Evolutionary conservation across 2,888 invertebrate species (phyloP).

Genomic region (Portevinia maculata): DNA sequence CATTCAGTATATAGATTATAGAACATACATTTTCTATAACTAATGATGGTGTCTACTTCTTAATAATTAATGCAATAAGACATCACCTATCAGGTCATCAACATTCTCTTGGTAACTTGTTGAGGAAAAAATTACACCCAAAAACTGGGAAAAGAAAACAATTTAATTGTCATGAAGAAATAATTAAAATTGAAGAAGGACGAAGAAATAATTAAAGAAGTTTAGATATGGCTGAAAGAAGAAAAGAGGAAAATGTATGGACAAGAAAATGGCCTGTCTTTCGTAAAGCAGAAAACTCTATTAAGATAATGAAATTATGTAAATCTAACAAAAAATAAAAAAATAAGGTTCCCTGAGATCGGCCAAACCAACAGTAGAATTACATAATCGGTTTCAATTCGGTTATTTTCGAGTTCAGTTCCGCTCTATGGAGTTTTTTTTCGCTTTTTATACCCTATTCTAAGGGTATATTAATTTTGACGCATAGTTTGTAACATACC

Average conservation of each 20-base stretch:
- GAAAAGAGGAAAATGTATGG: background rate
- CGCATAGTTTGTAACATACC: background rate
- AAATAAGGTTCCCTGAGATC: too few relatives aligned
- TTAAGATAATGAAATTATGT: too few relatives aligned
- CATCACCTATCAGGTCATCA: background rate
- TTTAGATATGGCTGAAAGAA: background rate
- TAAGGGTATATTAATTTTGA: background rate
- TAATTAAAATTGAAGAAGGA: constrained; percentile 27
- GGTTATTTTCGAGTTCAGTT: background rate
- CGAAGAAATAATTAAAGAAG: constrained; percentile 2
- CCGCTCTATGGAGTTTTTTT: background rate
- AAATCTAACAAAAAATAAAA: too few relatives aligned
- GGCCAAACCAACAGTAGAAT: too few relatives aligned
- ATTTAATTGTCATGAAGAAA: constrained; percentile 30
- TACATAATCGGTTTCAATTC: too few relatives aligned
- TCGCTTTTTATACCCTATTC: background rate
- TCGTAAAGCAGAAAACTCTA: too few relatives aligned
- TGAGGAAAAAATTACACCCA: constrained; percentile 1
- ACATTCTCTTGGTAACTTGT: background rate
- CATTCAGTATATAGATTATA: too few relatives aligned
- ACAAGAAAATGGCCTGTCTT: too few relatives aligned
- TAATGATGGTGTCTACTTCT: too few relatives aligned
- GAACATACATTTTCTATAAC: too few relatives aligned
- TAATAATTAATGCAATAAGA: too few relatives aligned
- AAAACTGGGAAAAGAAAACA: constrained; percentile 14